A percentile compares a stretch with the other conserved stretches of the same genome.
Evolutionary conservation across 2,888 invertebrate genomes (phyloP).

Genomic region (Lumbricus terrestris): DNA sequence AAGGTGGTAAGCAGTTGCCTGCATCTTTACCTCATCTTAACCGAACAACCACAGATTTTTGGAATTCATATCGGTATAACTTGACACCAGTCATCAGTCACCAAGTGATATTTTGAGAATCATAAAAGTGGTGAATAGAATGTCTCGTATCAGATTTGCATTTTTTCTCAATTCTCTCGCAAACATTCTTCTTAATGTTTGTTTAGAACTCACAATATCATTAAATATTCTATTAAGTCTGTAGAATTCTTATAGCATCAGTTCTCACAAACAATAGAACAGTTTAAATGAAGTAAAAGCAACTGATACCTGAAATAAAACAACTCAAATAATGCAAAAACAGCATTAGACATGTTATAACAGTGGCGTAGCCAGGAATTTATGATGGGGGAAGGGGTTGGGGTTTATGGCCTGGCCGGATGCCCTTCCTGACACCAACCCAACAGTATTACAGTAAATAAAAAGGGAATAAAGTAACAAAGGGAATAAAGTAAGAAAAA

Average conservation of each 20-base stretch:
- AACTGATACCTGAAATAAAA: not conserved
- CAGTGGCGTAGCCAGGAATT: too few species aligned
- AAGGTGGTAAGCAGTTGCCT: not conserved
- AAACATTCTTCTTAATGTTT: not conserved
- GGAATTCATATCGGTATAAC: not conserved
- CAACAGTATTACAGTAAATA: too few species aligned
- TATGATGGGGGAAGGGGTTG: too few species aligned
- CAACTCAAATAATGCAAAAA: not conserved
- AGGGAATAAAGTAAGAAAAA: too few species aligned
- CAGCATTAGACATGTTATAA: not conserved
- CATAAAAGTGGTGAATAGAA: not conserved
- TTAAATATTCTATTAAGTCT: not conserved
- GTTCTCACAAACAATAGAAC: not conserved
- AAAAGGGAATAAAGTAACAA: too few species aligned
- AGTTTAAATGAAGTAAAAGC: not conserved
- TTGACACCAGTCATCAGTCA: too few species aligned
- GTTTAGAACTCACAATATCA: not conserved
- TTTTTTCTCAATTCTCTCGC: not conserved
- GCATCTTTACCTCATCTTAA: not conserved
- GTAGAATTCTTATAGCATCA: not conserved
- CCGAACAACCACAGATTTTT: not conserved
- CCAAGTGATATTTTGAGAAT: not conserved
- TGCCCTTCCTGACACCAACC: too few species aligned
- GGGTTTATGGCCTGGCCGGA: too few species aligned
- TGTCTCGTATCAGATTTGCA: not conserved